Base-by-base conservation (phyloP, 2,888 invertebrate genomes). In the Eupithecia inturbata region DNA sequence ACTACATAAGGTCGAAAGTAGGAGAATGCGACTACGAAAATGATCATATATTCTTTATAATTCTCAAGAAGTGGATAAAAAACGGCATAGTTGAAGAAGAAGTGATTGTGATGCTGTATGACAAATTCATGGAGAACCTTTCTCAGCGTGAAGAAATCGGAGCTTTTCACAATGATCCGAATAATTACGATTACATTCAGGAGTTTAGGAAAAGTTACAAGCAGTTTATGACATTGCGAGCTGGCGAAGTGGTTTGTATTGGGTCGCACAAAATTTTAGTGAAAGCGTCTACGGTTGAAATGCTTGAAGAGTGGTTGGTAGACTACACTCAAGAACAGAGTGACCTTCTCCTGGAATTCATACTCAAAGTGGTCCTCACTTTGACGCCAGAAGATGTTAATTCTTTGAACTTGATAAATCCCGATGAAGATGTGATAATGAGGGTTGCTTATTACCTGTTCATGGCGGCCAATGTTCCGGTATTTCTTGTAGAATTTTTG, bases 51-150 rank as follows among this genome's bases (percentile, higher is more conserved):
- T 33, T 71, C 64, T 19, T 64, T 9, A 22, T 68, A 22, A 16
- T 71, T 36, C 67, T 57, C 62, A 71, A 28, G 70, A 77, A 39
- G 36, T 82, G 74, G 60, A 62, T 76, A 22, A 72, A 72, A 9
- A 67, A 80, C 41, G 76, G 78, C 16, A 72, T n/a, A 70, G 39
- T 73, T 10, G 79, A 82, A 66, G 76, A 78, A 74, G 69, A 80
- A 9, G 68, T 73, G 5, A 60, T 82, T 49, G 63, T 68, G 28
- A 74, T 68, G 74, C 33, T 74, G 10, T 53, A 41, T 36, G 31
- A 68, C 3, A 71, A 22, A 57, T 71, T 74, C 33, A 57, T 64
- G 39, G 31, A 68, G 5, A 49, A 19, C 19, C 28, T 49, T 67
- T 63, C 28, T 6, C 19, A 31, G 16, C 62, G 62, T 64, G 39